These are phyloP conservation scores for Pseudorhiza aurosa DNA, from an alignment of 30 jellyfish, hydroid and myxozoan genomes.

Conservation along the genomic window DNA sequence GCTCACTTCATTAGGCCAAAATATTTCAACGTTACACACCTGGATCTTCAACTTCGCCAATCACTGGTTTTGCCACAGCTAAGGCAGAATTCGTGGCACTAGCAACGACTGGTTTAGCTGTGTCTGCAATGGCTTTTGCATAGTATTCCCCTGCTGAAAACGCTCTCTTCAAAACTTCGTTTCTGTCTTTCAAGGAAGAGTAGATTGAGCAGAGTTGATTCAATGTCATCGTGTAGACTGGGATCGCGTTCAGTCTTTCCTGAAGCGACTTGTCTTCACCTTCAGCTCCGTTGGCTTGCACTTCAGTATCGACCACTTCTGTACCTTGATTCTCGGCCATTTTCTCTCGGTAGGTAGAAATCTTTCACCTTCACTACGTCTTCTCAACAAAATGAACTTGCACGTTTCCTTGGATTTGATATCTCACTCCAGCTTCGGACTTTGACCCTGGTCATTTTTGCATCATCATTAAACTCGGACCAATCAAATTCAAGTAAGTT, in stretches of 20 bases:
- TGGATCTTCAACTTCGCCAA: slow-evolving; percentile 94
- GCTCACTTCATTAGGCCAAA: too few species aligned
- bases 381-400: too few species aligned
- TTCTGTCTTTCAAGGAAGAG: slow-evolving; percentile 81
- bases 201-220: slow-evolving; percentile 78
- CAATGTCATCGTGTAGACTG: slow-evolving; percentile 89
- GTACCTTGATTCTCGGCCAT: slow-evolving; percentile 19
- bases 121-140: slow-evolving; percentile 65
- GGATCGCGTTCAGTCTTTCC: slow-evolving; percentile 90
- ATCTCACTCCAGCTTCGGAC: neutral
- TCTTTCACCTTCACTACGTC: too few species aligned
- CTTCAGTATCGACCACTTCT: neutral
- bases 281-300: slow-evolving; percentile 31
- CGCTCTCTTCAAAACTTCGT: slow-evolving; percentile 79
- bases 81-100: slow-evolving; percentile 94
- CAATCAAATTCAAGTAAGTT: neutral
- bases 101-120: slow-evolving; percentile 95
- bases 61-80: slow-evolving; percentile 94
- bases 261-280: slow-evolving; percentile 79
- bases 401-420: too few species aligned
- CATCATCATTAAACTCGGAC: neutral
- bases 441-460: neutral
- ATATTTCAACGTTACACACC: slow-evolving; percentile 72
- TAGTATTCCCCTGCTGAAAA: slow-evolving; percentile 90
- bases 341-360: neutral